Conservation (phyloP, 2,888 invertebrate species). For the Podabrus alpinus region DNA sequence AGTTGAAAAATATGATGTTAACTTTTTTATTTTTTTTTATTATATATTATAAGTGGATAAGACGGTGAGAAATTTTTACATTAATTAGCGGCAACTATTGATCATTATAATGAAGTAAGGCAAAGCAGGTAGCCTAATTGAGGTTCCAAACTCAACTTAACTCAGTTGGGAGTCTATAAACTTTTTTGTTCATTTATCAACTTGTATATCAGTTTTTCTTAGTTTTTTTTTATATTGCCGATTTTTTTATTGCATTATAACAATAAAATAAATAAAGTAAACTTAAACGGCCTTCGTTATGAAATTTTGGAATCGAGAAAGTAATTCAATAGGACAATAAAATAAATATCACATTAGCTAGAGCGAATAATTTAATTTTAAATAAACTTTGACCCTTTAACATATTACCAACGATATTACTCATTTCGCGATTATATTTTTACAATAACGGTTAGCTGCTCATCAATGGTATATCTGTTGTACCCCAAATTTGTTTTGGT, state of each 20-base stretch:
- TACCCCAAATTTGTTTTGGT: no score
- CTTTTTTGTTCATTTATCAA: conserved; percentile 6
- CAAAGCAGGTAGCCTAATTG: conserved; percentile 35
- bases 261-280: neutral
- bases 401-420: no score
- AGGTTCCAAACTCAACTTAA: conserved; percentile 21
- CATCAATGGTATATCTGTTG: no score
- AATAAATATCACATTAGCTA: neutral
- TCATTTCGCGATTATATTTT: no score
- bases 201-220: neutral
- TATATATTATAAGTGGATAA: neutral
- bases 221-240: neutral
- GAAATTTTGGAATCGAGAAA: neutral
- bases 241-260: neutral
- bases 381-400: neutral
- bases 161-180: conserved; percentile 26
- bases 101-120: conserved; percentile 21
- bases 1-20: conserved; percentile 4
- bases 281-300: neutral
- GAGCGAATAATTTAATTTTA: neutral
- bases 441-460: no score
- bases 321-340: neutral
- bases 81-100: conserved; percentile 34
- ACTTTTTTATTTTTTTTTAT: conserved; percentile 2
- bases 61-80: conserved; percentile 22